phyloP scores from a whole-genome alignment of 2,888 invertebrate species.

The Phania funesta region DNA sequence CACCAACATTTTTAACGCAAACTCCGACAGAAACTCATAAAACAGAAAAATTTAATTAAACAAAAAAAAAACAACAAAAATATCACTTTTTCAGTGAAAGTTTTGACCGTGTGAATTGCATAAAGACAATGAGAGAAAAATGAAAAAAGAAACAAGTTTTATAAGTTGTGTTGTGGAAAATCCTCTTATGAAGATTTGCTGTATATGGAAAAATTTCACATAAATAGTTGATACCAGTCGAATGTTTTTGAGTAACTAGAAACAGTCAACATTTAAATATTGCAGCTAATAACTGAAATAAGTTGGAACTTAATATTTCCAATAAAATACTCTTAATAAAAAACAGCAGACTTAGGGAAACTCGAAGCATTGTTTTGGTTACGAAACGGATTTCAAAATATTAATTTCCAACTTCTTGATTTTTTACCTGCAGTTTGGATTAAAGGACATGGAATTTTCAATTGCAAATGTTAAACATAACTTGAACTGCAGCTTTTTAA shows the following conservation, averaged over 20 bases:
- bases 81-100: constrained; percentile 63
- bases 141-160: neutral
- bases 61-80: constrained; percentile 37
- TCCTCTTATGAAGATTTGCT: constrained; percentile 34
- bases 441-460: too few relatives aligned
- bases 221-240: neutral
- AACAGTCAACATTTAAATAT: constrained; percentile 2
- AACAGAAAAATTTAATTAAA: constrained; percentile 36
- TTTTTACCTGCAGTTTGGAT: too few relatives aligned
- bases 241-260: neutral
- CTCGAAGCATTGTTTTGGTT: too few relatives aligned
- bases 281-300: constrained; percentile 5
- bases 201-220: constrained; percentile 12
- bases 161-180: constrained; percentile 24
- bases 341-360: too few relatives aligned
- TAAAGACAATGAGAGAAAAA: constrained; percentile 34
- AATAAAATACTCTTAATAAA: neutral
- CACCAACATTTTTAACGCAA: constrained; percentile 8
- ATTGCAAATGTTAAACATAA: too few relatives aligned
- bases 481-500: too few relatives aligned
- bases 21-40: constrained; percentile 16
- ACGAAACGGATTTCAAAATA: too few relatives aligned
- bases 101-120: constrained; percentile 67
- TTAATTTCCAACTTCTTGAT: too few relatives aligned
- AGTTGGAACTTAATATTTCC: neutral